phyloP scores from a whole-genome alignment of 2,888 invertebrate genomes.

The Cheilosia vulpina region DNA sequence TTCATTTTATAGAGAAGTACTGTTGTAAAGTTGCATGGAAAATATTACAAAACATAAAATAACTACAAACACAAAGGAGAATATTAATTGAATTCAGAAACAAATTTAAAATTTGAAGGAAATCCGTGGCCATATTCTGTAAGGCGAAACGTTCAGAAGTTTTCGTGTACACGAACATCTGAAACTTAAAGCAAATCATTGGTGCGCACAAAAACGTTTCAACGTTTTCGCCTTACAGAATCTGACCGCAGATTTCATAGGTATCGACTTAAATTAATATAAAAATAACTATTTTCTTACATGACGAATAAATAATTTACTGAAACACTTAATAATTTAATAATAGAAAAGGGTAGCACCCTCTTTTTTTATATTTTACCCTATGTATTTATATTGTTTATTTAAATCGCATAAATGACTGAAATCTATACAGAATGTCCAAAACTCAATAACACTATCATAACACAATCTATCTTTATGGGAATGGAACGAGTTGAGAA shows the following conservation, averaged over 20 bases:
- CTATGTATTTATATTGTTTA: not conserved
- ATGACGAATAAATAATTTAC: conserved; percentile 3
- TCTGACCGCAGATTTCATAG: not conserved
- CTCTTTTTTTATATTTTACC: not conserved
- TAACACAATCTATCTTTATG: not conserved
- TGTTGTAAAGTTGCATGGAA: conserved; percentile 7
- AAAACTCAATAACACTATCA: conserved; percentile 3
- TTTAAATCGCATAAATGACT: conserved; percentile 19
- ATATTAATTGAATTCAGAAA: conserved; percentile 5
- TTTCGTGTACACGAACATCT: too few species aligned
- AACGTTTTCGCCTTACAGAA: too few species aligned
- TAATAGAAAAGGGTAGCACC: not conserved
- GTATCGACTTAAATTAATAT: not conserved
- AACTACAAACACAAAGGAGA: not conserved
- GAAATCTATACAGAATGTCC: conserved; percentile 19
- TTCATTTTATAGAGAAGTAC: conserved; percentile 14
- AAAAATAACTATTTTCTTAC: not conserved
- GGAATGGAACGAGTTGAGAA: not conserved
- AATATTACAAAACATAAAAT: conserved; percentile 9
- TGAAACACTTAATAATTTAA: conserved; percentile 3
- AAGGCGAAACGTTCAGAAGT: too few species aligned
- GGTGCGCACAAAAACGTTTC: too few species aligned
- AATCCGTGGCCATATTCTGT: not conserved
- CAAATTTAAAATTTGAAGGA: not conserved
- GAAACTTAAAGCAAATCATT: too few species aligned